Evolutionary conservation across 2,113 vertebrate species (phyloP).

Genomic region (Acinonyx jubatus): DNA sequence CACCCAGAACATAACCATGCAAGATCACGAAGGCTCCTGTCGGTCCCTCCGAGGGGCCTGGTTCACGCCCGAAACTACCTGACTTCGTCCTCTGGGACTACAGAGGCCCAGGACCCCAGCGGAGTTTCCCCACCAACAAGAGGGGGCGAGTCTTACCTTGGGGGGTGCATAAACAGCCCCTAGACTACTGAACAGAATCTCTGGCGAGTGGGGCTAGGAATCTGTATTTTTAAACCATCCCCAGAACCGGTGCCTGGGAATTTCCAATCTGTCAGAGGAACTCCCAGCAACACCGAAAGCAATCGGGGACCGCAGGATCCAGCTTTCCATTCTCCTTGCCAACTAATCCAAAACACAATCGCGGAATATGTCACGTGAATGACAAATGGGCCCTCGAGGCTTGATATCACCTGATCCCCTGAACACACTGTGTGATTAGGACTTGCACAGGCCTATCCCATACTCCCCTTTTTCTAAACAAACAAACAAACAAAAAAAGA

Average conservation of each 20-base stretch:
- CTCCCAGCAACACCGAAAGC: not conserved
- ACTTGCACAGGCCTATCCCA: not conserved
- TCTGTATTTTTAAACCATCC: not conserved
- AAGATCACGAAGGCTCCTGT: not conserved
- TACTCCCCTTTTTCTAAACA: not conserved
- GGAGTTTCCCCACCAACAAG: not conserved
- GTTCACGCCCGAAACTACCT: not conserved
- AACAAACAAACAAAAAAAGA: not conserved
- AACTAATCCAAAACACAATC: not conserved
- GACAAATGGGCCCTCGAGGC: not conserved
- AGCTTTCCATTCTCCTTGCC: not conserved
- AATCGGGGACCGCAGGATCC: not conserved
- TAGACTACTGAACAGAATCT: not conserved
- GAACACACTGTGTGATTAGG: not conserved
- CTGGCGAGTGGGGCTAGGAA: not conserved
- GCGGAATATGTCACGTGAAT: not conserved
- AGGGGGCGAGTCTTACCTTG: not conserved
- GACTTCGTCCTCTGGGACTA: not conserved
- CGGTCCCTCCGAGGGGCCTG: not conserved
- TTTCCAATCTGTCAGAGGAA: not conserved
- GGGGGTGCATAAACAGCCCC: not conserved
- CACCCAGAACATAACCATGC: not conserved
- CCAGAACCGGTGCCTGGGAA: not conserved
- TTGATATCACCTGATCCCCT: not conserved
- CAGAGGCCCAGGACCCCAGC: not conserved